A percentile compares a stretch with the other conserved stretches of the same genome.
These are phyloP conservation scores for Lonchura striata DNA, from an alignment of 2,113 vertebrate genomes.

Conservation along the genomic window DNA sequence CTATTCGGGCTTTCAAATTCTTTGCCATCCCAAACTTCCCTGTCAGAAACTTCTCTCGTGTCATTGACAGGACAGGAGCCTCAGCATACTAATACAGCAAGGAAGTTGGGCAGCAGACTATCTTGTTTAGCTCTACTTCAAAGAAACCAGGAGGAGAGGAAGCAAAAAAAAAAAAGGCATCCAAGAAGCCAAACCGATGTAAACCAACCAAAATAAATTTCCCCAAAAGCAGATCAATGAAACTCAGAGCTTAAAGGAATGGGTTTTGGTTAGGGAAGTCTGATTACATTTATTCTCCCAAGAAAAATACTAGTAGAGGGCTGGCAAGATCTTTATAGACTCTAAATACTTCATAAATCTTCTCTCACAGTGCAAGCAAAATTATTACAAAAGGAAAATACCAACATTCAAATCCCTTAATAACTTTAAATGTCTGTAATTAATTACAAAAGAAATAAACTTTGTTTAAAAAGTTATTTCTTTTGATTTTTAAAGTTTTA, in stretches of 20 bases:
- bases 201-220: background rate
- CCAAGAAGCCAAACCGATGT: background rate
- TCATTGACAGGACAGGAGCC: background rate
- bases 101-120: background rate
- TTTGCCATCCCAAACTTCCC: background rate
- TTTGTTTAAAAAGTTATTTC: background rate
- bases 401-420: background rate
- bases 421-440: background rate
- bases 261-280: background rate
- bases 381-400: background rate
- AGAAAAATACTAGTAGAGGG: background rate
- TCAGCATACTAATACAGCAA: background rate
- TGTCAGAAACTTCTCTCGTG: background rate
- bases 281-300: background rate
- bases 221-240: background rate
- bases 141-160: background rate
- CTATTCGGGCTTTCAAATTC: background rate
- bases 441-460: background rate
- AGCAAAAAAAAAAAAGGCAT: background rate
- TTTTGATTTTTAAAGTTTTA: background rate
- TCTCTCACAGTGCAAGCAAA: background rate
- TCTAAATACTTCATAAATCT: background rate
- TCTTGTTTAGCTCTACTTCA: background rate
- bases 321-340: background rate
- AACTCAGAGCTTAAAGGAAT: background rate